Conservation (phyloP, 2,797 vertebrate species). For the Phataginus tetradactyla region DNA sequence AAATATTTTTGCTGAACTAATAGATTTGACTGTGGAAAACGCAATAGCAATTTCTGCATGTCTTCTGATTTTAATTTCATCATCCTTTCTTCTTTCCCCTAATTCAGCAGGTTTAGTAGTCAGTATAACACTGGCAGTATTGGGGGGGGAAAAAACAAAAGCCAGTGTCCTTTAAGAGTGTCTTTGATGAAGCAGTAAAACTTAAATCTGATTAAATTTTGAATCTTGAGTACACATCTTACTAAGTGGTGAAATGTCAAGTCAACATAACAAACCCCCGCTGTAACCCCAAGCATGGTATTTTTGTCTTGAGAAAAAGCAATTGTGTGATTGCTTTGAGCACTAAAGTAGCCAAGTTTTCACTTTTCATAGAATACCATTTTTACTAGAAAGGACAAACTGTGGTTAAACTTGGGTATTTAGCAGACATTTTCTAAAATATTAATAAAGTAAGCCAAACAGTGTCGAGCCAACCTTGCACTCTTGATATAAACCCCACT, state of each 20-base stretch:
- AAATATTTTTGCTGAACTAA: background rate
- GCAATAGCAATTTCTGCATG: background rate
- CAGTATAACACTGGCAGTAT: background rate
- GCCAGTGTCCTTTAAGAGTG: background rate
- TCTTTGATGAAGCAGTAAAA: background rate
- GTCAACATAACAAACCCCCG: background rate
- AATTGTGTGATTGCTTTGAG: background rate
- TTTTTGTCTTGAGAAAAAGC: background rate
- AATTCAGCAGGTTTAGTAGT: background rate
- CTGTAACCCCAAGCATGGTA: background rate
- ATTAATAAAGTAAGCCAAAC: background rate
- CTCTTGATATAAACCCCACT: background rate
- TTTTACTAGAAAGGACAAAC: background rate
- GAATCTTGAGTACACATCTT: background rate
- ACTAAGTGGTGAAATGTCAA: background rate
- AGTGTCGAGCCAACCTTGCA: background rate
- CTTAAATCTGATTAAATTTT: background rate
- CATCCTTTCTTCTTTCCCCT: background rate
- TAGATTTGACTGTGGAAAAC: background rate
- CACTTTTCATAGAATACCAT: background rate
- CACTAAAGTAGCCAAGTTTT: background rate
- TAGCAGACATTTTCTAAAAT: background rate
- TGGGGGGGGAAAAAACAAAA: background rate
- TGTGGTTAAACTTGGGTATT: background rate
- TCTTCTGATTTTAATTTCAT: background rate